Evolutionary conservation across 2,888 invertebrate genomes (phyloP).

Genomic region (Phaedon cochleariae): DNA sequence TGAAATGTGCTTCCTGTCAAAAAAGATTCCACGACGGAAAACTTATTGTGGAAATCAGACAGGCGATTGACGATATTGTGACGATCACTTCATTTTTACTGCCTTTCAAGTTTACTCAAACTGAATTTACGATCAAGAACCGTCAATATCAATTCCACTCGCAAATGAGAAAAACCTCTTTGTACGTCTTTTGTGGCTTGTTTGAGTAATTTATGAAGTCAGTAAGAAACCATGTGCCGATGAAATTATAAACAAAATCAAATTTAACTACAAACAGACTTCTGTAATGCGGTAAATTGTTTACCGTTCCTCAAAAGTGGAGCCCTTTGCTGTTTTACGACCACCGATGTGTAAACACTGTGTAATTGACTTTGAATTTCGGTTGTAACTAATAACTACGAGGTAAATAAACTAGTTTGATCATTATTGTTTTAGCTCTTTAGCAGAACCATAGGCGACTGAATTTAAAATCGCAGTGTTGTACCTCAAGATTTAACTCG

Average conservation of each 20-base stretch:
- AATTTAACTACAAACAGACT: constrained; percentile 38
- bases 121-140: constrained; percentile 40
- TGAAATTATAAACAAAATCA: constrained; percentile 47
- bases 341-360: constrained; percentile 42
- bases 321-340: constrained; percentile 45
- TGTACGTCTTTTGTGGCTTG: constrained; percentile 38
- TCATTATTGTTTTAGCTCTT: too few species aligned
- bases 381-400: constrained; percentile 29
- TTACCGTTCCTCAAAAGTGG: constrained; percentile 44
- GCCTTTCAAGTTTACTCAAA: constrained; percentile 33
- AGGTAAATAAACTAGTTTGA: constrained; percentile 27
- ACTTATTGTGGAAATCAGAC: constrained; percentile 22
- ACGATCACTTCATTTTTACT: constrained; percentile 39
- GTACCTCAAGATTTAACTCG: too few species aligned
- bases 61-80: constrained; percentile 29
- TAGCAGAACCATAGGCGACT: too few species aligned
- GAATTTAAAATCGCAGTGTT: too few species aligned
- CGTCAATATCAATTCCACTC: constrained; percentile 35
- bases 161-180: constrained; percentile 35
- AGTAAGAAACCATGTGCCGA: constrained; percentile 46
- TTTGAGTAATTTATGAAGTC: constrained; percentile 45
- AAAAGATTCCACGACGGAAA: constrained; percentile 16
- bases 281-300: constrained; percentile 41
- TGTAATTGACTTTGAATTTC: constrained; percentile 44
- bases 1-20: constrained; percentile 15